Percentiles rank a stretch among this genome's conserved stretches.
These are phyloP conservation scores for Aurelia sp. DNA, from an alignment of 30 jellyfish, hydroid and myxozoan species.

Conservation along the genomic window DNA sequence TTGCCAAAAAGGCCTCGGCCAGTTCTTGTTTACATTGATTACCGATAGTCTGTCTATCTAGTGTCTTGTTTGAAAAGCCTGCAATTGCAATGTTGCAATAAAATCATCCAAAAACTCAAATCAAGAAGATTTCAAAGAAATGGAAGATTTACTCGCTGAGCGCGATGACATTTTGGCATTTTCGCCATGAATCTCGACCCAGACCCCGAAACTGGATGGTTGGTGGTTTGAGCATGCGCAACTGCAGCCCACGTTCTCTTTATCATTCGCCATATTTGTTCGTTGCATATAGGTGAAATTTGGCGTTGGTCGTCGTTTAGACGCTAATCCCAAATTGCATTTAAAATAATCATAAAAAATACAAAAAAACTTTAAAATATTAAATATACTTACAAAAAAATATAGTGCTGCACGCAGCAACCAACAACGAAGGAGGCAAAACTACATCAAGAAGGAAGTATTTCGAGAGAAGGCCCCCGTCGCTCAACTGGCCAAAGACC, in stretches of 20 bases:
- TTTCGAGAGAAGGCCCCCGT: background rate
- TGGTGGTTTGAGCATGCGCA: slow-evolving; percentile 69
- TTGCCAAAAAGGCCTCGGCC: too few species aligned
- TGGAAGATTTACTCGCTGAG: too few species aligned
- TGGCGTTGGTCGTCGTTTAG: slow-evolving; percentile 70
- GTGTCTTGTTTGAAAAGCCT: too few species aligned
- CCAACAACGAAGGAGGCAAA: slow-evolving; percentile 2
- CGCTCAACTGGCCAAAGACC: slow-evolving; percentile 15
- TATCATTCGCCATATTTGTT: slow-evolving; percentile 76
- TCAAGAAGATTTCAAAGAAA: too few species aligned
- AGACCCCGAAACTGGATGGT: slow-evolving; percentile 6
- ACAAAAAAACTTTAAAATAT: slow-evolving; percentile 47
- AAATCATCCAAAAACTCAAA: too few species aligned
- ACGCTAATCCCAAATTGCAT: slow-evolving; percentile 61
- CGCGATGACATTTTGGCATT: too few species aligned
- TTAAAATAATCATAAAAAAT: slow-evolving; percentile 21
- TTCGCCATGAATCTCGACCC: background rate
- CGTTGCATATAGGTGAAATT: slow-evolving; percentile 48
- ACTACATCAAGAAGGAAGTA: slow-evolving; percentile 1
- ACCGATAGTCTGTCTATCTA: too few species aligned
- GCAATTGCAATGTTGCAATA: too few species aligned
- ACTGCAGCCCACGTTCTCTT: slow-evolving; percentile 54
- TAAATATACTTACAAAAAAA: slow-evolving; percentile 22
- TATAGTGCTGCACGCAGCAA: slow-evolving; percentile 20
- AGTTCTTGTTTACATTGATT: too few species aligned